Conservation (phyloP, 2,888 invertebrate genomes). For the Maniola hyperantus region DNA sequence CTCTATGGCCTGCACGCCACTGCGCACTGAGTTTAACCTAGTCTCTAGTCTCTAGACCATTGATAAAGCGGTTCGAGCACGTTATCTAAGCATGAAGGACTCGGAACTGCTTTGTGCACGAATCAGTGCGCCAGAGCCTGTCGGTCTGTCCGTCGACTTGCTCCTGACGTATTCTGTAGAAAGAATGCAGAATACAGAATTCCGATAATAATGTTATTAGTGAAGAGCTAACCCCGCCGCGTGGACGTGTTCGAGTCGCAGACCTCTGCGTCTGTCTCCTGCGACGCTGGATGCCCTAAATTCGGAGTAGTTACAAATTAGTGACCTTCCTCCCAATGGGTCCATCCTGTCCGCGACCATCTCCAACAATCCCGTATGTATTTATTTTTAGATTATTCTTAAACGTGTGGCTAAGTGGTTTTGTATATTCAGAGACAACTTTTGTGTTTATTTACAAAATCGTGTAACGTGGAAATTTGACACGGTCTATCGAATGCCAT, state of each 20-base stretch:
- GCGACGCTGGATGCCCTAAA: slow-evolving; percentile 26
- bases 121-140: slow-evolving; percentile 7
- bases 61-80: neutral
- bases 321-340: slow-evolving; percentile 24
- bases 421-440: neutral
- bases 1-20: too few relatives aligned
- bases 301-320: slow-evolving; percentile 26
- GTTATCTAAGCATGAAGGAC: neutral
- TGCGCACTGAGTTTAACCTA: neutral
- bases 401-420: neutral
- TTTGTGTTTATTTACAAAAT: neutral
- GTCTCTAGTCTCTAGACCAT: too few relatives aligned
- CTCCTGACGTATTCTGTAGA: slow-evolving; percentile 5
- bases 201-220: slow-evolving; percentile 23
- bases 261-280: slow-evolving; percentile 16
- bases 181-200: slow-evolving; percentile 1
- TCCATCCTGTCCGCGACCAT: slow-evolving; percentile 24
- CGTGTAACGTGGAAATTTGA: neutral
- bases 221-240: neutral
- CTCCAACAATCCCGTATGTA: slow-evolving; percentile 25
- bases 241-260: slow-evolving; percentile 10
- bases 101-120: slow-evolving; percentile 10
- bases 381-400: neutral
- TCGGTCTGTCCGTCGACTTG: neutral
- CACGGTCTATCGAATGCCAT: neutral